These are phyloP conservation scores for Cheilosia variabilis DNA, from an alignment of 2,888 invertebrate genomes.

Conservation along the genomic window DNA sequence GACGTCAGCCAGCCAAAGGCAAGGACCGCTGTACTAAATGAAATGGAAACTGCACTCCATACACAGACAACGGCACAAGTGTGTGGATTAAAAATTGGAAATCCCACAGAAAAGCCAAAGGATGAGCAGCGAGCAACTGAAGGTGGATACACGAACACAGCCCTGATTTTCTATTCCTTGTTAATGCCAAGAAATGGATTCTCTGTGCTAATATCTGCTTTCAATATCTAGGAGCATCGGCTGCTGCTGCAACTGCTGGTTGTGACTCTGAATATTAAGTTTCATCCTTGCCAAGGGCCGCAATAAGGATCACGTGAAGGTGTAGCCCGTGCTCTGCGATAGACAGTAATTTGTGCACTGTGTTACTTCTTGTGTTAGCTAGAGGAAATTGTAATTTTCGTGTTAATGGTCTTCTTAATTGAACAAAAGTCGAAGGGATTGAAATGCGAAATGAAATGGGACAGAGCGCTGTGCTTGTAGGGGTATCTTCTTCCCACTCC, in stretches of 20 bases:
- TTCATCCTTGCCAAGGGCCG: constrained; percentile 41
- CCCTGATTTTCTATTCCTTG: constrained; percentile 61
- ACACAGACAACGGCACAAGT: constrained; percentile 30
- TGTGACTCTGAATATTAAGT: constrained; percentile 74
- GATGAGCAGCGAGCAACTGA: constrained; percentile 8
- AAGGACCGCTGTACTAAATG: constrained; percentile 58
- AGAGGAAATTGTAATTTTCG: constrained; percentile 74
- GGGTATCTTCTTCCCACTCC: too few species aligned
- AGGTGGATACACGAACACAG: constrained; percentile 14
- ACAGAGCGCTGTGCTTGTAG: constrained; percentile 29
- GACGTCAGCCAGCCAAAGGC: not conserved
- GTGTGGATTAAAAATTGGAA: constrained; percentile 36
- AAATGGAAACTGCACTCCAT: constrained; percentile 50
- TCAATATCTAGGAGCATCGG: constrained; percentile 48
- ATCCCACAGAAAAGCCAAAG: constrained; percentile 11
- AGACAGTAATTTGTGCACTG: constrained; percentile 28
- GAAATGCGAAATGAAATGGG: constrained; percentile 63
- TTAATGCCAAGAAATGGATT: constrained; percentile 62
- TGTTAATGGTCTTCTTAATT: constrained; percentile 75
- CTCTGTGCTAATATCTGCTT: constrained; percentile 66
- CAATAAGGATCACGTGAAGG: not conserved
- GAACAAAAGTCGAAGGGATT: constrained; percentile 75
- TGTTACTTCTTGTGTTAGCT: constrained; percentile 68
- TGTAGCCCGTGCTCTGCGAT: not conserved
- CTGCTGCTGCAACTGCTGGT: constrained; percentile 9